phyloP scores from a whole-genome alignment of 2,888 invertebrate species.

The Cremastinae sp. region DNA sequence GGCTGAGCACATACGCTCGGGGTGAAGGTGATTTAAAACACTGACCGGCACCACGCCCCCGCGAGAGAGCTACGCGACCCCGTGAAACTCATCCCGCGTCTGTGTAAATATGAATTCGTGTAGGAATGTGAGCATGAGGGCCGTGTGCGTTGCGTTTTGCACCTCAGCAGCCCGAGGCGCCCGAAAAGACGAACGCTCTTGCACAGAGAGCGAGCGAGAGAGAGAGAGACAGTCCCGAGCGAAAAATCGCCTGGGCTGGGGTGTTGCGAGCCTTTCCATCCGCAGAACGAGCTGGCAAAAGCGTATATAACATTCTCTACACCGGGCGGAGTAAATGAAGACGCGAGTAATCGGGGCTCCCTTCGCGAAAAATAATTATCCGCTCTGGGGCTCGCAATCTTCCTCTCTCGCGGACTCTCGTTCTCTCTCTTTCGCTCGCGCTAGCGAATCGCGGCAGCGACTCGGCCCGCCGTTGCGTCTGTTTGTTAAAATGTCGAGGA shows the following conservation, averaged over 20 bases:
- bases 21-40: constrained; percentile 78
- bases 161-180: constrained; percentile 58
- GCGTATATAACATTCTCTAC: constrained; percentile 62
- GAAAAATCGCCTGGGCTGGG: constrained; percentile 64
- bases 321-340: constrained; percentile 75
- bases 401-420: constrained; percentile 37
- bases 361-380: constrained; percentile 77
- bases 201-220: background rate
- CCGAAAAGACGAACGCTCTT: constrained; percentile 66
- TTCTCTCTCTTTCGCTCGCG: constrained; percentile 53
- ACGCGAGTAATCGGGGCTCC: constrained; percentile 74
- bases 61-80: constrained; percentile 54
- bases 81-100: constrained; percentile 43
- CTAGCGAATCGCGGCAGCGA: constrained; percentile 56
- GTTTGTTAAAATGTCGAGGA: constrained; percentile 77
- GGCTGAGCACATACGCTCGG: constrained; percentile 61
- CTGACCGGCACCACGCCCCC: constrained; percentile 71
- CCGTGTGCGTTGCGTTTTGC: constrained; percentile 44
- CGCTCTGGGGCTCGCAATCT: constrained; percentile 69
- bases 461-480: constrained; percentile 47
- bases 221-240: constrained; percentile 55
- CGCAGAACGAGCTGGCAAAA: constrained; percentile 30
- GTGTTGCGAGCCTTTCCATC: constrained; percentile 42
- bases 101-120: constrained; percentile 40
- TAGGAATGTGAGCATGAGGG: constrained; percentile 26